phyloP scores from a whole-genome alignment of 1,140 invertebrate genomes.

The Brachystomella parvula region DNA sequence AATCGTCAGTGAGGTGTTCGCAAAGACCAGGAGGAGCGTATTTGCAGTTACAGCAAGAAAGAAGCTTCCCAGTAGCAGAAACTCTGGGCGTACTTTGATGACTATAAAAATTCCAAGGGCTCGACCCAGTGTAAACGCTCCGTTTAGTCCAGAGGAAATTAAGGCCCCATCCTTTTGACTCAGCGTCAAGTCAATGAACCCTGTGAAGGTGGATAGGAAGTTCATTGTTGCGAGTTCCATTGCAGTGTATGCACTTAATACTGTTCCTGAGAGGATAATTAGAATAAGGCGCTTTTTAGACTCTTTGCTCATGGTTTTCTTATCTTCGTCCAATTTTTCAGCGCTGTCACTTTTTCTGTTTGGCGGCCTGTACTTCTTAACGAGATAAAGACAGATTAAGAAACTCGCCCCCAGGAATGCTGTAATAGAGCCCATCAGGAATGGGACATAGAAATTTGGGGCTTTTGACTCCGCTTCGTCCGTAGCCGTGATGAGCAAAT shows the following conservation, averaged over 20 bases:
- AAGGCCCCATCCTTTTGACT: not conserved
- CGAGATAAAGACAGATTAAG: not conserved
- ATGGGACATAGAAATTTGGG: not conserved
- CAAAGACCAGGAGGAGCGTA: not conserved
- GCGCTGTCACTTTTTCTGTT: too few species aligned
- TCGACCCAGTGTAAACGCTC: constrained; percentile 2
- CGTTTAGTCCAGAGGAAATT: not conserved
- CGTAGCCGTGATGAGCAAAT: too few species aligned
- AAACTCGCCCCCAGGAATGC: not conserved
- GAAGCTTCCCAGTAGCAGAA: constrained; percentile 12
- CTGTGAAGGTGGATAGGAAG: too few species aligned
- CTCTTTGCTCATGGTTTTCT: not conserved
- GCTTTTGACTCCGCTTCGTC: too few species aligned
- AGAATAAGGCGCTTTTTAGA: too few species aligned
- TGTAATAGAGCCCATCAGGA: not conserved
- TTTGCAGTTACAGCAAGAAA: not conserved
- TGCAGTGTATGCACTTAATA: not conserved
- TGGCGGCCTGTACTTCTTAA: too few species aligned
- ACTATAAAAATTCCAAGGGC: constrained; percentile 11
- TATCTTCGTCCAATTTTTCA: not conserved
- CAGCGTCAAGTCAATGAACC: not conserved
- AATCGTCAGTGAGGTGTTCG: not conserved
- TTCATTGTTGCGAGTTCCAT: too few species aligned
- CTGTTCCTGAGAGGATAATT: too few species aligned
- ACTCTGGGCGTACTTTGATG: constrained; percentile 1